phyloP scores from a whole-genome alignment of 2,797 vertebrate genomes.

The Aphelocoma californica region DNA sequence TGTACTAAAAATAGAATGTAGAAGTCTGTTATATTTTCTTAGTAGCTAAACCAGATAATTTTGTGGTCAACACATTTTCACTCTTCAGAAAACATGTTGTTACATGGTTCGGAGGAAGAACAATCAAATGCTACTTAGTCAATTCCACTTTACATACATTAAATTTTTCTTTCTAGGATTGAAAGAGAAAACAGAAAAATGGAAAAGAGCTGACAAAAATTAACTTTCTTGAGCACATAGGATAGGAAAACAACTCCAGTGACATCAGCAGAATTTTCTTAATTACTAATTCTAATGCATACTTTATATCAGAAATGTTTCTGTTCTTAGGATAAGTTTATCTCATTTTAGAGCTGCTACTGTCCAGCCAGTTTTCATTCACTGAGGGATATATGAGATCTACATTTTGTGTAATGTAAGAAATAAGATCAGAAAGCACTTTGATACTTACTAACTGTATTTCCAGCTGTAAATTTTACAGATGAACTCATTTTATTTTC shows the following conservation, averaged over 20 bases:
- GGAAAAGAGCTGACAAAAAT: background rate
- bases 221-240: background rate
- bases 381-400: background rate
- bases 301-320: background rate
- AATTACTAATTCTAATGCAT: background rate
- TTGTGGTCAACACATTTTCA: background rate
- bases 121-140: background rate
- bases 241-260: background rate
- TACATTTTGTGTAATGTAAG: background rate
- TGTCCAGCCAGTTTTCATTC: background rate
- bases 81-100: background rate
- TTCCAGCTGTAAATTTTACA: conserved; percentile 91
- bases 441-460: conserved; percentile 87
- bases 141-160: background rate
- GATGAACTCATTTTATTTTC: conserved; percentile 88
- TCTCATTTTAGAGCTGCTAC: background rate
- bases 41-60: background rate
- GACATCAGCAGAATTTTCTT: background rate
- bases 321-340: background rate
- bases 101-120: background rate
- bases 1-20: background rate
- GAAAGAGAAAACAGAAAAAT: background rate
- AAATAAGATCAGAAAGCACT: background rate
- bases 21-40: background rate
- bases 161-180: background rate